Conservation (phyloP, 2,113 vertebrate genomes). For the Bagarius yarrelli region DNA sequence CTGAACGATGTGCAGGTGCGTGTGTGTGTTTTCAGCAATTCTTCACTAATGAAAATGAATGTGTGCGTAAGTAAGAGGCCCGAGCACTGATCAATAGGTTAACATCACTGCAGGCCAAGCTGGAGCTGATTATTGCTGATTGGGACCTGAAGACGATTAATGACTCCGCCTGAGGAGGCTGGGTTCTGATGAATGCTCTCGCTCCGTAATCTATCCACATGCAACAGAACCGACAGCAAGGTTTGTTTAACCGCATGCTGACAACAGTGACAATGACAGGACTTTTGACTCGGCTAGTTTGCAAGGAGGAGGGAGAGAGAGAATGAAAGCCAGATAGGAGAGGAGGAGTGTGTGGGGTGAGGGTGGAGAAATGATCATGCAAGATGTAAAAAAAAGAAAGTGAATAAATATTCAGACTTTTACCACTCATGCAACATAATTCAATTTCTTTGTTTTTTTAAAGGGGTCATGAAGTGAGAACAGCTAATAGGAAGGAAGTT, state of each 20-base stretch:
- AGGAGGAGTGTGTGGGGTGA: too few species aligned
- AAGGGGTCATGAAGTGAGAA: too few species aligned
- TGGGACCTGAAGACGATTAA: constrained; percentile 55
- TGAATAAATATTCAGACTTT: too few species aligned
- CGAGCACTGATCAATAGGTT: constrained; percentile 46
- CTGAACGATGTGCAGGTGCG: neutral
- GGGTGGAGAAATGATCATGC: too few species aligned
- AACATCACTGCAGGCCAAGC: constrained; percentile 36
- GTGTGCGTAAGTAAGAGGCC: constrained; percentile 37
- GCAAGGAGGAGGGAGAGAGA: neutral
- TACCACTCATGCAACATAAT: too few species aligned
- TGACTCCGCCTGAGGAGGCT: constrained; percentile 47
- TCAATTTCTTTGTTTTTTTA: too few species aligned
- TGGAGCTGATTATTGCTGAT: constrained; percentile 65
- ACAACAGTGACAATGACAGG: neutral
- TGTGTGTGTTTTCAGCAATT: neutral
- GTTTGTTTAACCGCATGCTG: constrained; percentile 33
- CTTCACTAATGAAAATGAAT: constrained; percentile 57
- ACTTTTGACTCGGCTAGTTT: neutral
- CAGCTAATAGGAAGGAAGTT: too few species aligned
- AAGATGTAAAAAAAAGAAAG: too few species aligned
- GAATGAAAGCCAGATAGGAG: neutral
- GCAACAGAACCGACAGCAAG: constrained; percentile 6
- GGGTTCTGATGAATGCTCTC: constrained; percentile 58
- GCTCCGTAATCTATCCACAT: constrained; percentile 50